Conservation (phyloP, 2,113 vertebrate genomes). For the Rafetus swinhoei region DNA sequence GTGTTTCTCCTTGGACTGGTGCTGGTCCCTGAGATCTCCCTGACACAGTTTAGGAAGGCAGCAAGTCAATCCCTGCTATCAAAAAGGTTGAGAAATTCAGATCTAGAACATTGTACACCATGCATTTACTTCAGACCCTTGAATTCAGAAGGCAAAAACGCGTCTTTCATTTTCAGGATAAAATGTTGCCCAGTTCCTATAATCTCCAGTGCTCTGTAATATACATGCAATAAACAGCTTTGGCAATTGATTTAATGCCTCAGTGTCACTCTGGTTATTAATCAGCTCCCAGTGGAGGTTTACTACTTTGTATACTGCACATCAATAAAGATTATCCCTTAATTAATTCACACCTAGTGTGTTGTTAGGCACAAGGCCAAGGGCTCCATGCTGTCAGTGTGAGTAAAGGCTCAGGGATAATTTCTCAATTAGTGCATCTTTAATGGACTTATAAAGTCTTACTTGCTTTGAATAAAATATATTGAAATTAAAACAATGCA, state of each 20-base stretch:
- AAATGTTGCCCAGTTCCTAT: fast-evolving
- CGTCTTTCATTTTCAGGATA: background rate
- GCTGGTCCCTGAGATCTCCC: no score
- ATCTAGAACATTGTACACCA: fast-evolving
- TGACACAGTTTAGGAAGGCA: no score
- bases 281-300: background rate
- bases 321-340: slow-evolving; percentile 50
- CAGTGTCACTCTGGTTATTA: background rate
- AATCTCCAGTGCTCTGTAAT: background rate
- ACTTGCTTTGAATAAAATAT: background rate
- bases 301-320: slow-evolving; percentile 42
- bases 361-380: slow-evolving; percentile 52
- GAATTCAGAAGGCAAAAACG: background rate
- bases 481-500: background rate
- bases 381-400: slow-evolving; percentile 15
- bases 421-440: slow-evolving; percentile 46
- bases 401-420: slow-evolving; percentile 46
- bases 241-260: slow-evolving; percentile 44
- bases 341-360: slow-evolving; percentile 58
- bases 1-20: no score
- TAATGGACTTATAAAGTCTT: slow-evolving; percentile 25
- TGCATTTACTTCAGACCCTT: background rate
- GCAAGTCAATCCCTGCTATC: no score
- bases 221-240: background rate
- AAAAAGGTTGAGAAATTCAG: no score